Conservation (phyloP, 2,888 invertebrate species). For the Chromoteleia sp. region DNA sequence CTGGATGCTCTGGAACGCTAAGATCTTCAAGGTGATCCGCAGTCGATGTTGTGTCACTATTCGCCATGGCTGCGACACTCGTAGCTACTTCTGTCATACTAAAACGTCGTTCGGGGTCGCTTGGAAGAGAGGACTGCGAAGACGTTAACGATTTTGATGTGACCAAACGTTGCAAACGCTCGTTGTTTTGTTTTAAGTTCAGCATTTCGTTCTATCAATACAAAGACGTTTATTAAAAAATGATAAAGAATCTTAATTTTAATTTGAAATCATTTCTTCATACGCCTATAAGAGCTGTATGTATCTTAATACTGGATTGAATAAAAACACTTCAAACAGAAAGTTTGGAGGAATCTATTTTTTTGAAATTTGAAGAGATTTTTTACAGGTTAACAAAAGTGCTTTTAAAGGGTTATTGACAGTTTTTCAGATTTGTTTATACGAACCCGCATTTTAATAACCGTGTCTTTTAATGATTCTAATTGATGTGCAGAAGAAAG, state of each 20-base stretch:
- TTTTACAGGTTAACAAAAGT: no score
- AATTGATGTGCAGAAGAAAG: slow-evolving; percentile 98
- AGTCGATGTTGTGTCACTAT: slow-evolving; percentile 76
- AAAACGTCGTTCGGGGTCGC: slow-evolving; percentile 84
- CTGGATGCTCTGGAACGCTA: slow-evolving; percentile 78
- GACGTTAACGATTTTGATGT: slow-evolving; percentile 86
- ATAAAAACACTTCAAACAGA: no score
- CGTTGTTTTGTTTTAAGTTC: slow-evolving; percentile 98
- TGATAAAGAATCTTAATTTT: no score
- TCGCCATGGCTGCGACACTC: slow-evolving; percentile 80
- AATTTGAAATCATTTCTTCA: no score
- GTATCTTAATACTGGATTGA: no score
- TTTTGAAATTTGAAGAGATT: no score
- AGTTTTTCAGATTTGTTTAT: no score
- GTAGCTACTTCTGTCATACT: slow-evolving; percentile 84
- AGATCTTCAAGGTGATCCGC: slow-evolving; percentile 80
- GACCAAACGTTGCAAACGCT: slow-evolving; percentile 95
- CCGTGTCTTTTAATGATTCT: slow-evolving; percentile 97
- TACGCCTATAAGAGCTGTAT: no score
- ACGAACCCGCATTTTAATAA: slow-evolving; percentile 97
- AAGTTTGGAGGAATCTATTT: no score
- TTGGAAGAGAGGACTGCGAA: slow-evolving; percentile 85
- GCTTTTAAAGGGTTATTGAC: no score
- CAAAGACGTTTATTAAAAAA: no score
- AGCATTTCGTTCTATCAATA: slow-evolving; percentile 94